A percentile compares a stretch with the other conserved stretches of the same genome.
These are phyloP conservation scores for Agrotis segetum DNA, from an alignment of 2,888 invertebrate species.

Conservation along the genomic window DNA sequence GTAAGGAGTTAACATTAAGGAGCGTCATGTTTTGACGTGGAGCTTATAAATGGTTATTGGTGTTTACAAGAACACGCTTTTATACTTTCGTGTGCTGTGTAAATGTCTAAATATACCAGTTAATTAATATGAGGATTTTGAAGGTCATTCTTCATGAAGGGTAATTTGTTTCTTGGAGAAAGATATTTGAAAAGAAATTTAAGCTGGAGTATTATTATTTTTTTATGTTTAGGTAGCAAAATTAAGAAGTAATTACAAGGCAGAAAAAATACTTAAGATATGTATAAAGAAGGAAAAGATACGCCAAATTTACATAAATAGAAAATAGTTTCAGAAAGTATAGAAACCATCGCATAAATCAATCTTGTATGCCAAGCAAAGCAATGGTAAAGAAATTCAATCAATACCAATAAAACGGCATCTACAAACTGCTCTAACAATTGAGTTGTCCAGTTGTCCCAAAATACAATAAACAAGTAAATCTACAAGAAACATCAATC, in stretches of 20 bases:
- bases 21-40: slow-evolving; percentile 84
- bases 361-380: background rate
- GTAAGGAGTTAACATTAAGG: slow-evolving; percentile 76
- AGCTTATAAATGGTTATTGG: slow-evolving; percentile 84
- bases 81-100: slow-evolving; percentile 67
- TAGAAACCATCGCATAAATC: background rate
- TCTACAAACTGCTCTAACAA: slow-evolving; percentile 5
- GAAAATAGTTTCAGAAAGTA: fast-evolving
- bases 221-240: background rate
- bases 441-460: background rate
- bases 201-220: background rate
- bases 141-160: slow-evolving; percentile 43
- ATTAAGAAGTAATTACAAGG: background rate
- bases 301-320: too few relatives aligned
- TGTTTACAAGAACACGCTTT: slow-evolving; percentile 75
- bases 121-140: slow-evolving; percentile 41
- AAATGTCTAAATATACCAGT: slow-evolving; percentile 55
- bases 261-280: background rate
- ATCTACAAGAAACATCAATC: slow-evolving; percentile 42
- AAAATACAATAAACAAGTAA: slow-evolving; percentile 26
- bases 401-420: slow-evolving; percentile 27
- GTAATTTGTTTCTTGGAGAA: background rate
- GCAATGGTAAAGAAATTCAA: slow-evolving; percentile 1
- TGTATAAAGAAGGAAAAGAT: too few relatives aligned
- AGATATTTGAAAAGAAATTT: background rate